Evolutionary conservation across 2,888 invertebrate genomes (phyloP).

Genomic region (Cheilosia variabilis): DNA sequence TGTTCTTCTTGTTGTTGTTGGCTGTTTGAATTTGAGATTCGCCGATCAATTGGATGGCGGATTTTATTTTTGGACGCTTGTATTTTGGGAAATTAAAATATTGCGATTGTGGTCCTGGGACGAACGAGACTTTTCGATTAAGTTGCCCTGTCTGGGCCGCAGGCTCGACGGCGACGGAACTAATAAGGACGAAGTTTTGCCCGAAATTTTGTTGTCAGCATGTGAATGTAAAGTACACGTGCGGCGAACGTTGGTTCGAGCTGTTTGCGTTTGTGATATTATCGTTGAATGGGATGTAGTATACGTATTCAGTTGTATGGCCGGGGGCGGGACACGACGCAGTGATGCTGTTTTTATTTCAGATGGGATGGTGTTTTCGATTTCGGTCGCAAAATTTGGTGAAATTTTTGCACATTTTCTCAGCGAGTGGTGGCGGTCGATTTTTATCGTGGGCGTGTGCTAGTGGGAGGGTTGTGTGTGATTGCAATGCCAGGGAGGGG

Average conservation of each 20-base stretch:
- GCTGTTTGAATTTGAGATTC: slow-evolving; percentile 30
- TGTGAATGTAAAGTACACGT: slow-evolving; percentile 9
- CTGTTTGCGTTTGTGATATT: slow-evolving; percentile 54
- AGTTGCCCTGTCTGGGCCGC: slow-evolving; percentile 49
- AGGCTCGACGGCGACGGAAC: slow-evolving; percentile 32
- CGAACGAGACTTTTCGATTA: slow-evolving; percentile 65
- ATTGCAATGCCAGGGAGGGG: too few relatives aligned
- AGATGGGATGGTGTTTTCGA: slow-evolving; percentile 9
- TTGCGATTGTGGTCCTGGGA: slow-evolving; percentile 43
- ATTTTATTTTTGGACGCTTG: background rate
- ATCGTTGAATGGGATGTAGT: slow-evolving; percentile 48
- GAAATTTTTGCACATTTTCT: slow-evolving; percentile 10
- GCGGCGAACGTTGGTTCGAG: background rate
- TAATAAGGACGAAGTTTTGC: slow-evolving; percentile 45
- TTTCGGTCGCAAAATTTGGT: slow-evolving; percentile 26
- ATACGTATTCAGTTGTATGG: slow-evolving; percentile 32
- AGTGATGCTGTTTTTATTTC: slow-evolving; percentile 14
- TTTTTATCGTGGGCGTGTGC: slow-evolving; percentile 16
- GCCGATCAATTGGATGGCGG: slow-evolving; percentile 12
- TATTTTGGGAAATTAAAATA: slow-evolving; percentile 45
- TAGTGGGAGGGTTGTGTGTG: too few relatives aligned
- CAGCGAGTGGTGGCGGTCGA: slow-evolving; percentile 4
- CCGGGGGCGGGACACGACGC: slow-evolving; percentile 35
- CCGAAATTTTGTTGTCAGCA: slow-evolving; percentile 7
- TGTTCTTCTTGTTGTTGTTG: slow-evolving; percentile 29